Conservation (phyloP, 2,113 vertebrate genomes). For the Aplodontia rufa region DNA sequence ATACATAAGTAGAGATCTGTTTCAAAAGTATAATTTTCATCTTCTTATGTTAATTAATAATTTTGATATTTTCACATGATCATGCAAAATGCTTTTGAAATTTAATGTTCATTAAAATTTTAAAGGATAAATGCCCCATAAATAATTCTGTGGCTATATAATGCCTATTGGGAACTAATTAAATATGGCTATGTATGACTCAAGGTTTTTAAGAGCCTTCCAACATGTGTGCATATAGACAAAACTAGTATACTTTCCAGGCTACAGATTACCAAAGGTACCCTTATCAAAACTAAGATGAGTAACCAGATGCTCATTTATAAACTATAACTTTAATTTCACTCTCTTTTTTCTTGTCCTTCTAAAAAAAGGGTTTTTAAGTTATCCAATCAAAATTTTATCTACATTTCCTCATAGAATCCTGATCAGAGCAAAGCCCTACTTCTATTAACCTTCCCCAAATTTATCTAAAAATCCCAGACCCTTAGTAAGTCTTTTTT, state of each 20-base stretch:
- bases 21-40: neutral
- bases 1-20: neutral
- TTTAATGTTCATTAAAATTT: neutral
- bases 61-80: neutral
- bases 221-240: neutral
- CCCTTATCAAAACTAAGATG: neutral
- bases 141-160: neutral
- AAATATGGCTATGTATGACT: neutral
- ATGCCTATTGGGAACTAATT: neutral
- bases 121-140: neutral
- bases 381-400: neutral
- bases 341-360: neutral
- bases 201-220: neutral
- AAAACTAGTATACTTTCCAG: neutral
- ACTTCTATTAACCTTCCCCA: neutral
- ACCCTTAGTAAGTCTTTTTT: neutral
- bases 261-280: neutral
- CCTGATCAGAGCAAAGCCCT: neutral
- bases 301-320: neutral
- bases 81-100: neutral
- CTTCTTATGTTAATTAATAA: neutral
- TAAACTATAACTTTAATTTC: neutral
- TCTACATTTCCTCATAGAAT: neutral
- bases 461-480: neutral
- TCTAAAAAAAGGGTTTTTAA: neutral